Conservation (phyloP, 2,888 invertebrate species). For the Acanthacorydalis orientalis region DNA sequence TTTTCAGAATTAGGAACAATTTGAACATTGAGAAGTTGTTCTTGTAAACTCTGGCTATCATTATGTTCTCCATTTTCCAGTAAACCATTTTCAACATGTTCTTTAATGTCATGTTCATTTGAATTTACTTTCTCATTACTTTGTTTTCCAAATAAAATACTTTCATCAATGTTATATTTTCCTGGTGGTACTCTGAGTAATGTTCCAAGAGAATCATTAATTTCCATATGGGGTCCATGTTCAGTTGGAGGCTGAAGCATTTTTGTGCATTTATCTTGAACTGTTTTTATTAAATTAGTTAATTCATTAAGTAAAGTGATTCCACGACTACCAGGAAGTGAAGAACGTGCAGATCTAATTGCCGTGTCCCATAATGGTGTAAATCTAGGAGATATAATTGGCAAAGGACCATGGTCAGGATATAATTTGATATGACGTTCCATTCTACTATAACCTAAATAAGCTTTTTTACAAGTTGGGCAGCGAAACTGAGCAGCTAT, state of each 20-base stretch:
- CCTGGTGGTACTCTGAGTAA: slow-evolving; percentile 21
- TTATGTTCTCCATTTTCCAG: neutral
- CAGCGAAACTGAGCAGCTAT: slow-evolving; percentile 37
- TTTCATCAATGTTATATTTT: slow-evolving; percentile 18
- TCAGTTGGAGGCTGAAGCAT: slow-evolving; percentile 17
- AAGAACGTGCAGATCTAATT: slow-evolving; percentile 19
- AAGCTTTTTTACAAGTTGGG: slow-evolving; percentile 45
- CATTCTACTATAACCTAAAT: slow-evolving; percentile 41
- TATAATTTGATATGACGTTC: slow-evolving; percentile 41
- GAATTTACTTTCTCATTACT: neutral
- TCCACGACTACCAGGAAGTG: slow-evolving; percentile 17
- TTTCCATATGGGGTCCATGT: slow-evolving; percentile 16
- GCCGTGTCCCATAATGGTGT: slow-evolving; percentile 21
- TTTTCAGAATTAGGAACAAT: slow-evolving; percentile 3
- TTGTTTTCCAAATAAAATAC: neutral
- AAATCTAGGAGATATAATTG: slow-evolving; percentile 12
- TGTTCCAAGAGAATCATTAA: slow-evolving; percentile 19
- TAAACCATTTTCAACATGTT: neutral
- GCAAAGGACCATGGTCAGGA: slow-evolving; percentile 37
- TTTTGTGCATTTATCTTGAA: slow-evolving; percentile 19
- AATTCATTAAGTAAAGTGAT: slow-evolving; percentile 22
- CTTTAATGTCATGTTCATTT: neutral
- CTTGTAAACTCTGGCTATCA: neutral
- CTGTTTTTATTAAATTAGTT: slow-evolving; percentile 19
- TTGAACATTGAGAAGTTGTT: slow-evolving; percentile 3